Evolutionary conservation across 2,888 invertebrate genomes (phyloP).

Genomic region (Hecatera dysodea): DNA sequence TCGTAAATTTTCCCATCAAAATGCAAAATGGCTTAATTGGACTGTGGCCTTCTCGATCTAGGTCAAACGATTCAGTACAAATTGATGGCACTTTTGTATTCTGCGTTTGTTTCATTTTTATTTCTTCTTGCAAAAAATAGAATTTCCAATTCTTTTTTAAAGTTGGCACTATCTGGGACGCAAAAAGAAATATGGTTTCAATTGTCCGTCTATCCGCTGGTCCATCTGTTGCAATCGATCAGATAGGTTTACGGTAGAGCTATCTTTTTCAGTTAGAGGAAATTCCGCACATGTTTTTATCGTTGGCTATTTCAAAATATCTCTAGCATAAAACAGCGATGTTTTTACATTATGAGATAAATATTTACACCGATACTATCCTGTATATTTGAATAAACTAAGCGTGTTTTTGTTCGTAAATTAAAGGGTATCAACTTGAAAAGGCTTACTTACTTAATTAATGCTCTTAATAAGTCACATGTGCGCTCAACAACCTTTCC

Average conservation of each 20-base stretch:
- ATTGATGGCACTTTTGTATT: conserved; percentile 86
- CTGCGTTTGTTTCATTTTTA: conserved; percentile 80
- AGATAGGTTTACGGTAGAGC: conserved; percentile 18
- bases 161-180: conserved; percentile 17
- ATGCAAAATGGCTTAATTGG: conserved; percentile 91
- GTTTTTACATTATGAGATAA: background rate
- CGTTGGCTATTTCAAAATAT: conserved; percentile 14
- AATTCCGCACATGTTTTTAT: conserved; percentile 16
- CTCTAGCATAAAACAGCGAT: background rate
- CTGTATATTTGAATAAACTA: too few species aligned
- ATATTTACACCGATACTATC: background rate
- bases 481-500: conserved; percentile 48
- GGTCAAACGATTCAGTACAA: conserved; percentile 88
- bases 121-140: conserved; percentile 62
- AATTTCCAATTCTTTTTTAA: conserved; percentile 44
- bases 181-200: conserved; percentile 48
- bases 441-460: conserved; percentile 60
- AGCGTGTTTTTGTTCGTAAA: conserved; percentile 8
- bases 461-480: conserved; percentile 57
- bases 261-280: conserved; percentile 30
- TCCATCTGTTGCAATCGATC: conserved; percentile 49
- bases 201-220: conserved; percentile 32
- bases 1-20: conserved; percentile 90
- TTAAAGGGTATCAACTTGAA: conserved; percentile 30
- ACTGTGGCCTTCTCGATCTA: conserved; percentile 88